Evolutionary conservation across 2,113 vertebrate species (phyloP).

Genomic region (Ageneiosus marmoratus): DNA sequence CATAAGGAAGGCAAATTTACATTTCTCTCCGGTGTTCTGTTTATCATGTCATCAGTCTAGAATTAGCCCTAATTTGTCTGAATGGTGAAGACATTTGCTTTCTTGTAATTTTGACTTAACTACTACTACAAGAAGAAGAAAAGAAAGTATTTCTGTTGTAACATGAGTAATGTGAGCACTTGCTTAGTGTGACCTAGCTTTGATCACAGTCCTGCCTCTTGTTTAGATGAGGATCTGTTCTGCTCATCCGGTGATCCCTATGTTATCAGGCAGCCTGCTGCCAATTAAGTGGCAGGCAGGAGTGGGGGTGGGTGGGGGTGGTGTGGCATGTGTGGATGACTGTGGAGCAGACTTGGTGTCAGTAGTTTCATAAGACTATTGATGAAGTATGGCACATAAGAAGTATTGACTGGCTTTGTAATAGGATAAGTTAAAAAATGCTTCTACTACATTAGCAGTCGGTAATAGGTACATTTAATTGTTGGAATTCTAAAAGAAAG

Average conservation of each 20-base stretch:
- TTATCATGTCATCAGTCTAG: neutral
- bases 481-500: neutral
- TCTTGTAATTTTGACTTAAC: neutral
- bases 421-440: neutral
- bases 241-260: constrained; percentile 11
- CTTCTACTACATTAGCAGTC: neutral
- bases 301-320: neutral
- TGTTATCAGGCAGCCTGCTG: constrained; percentile 24
- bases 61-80: neutral
- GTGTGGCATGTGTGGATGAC: neutral
- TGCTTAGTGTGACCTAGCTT: constrained; percentile 20
- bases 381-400: neutral
- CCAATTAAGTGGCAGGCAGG: constrained; percentile 16
- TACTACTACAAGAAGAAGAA: constrained; percentile 12
- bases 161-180: neutral
- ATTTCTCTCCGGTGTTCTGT: neutral
- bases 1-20: neutral
- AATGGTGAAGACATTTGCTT: neutral
- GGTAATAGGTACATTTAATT: neutral
- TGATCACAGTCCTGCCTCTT: constrained; percentile 5
- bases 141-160: neutral
- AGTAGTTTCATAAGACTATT: neutral
- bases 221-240: constrained; percentile 12
- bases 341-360: neutral
- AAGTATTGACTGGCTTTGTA: neutral